Base-by-base conservation (phyloP, 2,888 invertebrate genomes). In the Andrena trimmerana region DNA sequence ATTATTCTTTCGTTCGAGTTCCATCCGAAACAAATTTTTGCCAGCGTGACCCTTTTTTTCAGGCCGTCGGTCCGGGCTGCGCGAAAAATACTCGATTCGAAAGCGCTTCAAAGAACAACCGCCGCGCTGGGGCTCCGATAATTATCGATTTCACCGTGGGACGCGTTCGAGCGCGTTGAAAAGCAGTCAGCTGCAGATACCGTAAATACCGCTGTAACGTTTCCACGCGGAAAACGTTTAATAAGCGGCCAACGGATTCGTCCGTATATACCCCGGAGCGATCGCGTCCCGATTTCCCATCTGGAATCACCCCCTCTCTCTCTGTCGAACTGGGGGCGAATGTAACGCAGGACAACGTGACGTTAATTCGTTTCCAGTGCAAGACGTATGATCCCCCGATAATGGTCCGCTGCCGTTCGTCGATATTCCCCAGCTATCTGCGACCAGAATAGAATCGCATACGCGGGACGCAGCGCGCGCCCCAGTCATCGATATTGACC, bases 321-420 rank as follows among this genome's bases (percentile, higher is more conserved):
- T 71, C 65, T 48, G 69, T 77, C 69, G n/a, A 48, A 31, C 76
- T 20, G 70, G 31, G 75, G 52, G 50, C 66, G 72, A 78, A 78
- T 66, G 74, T 78, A 78, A 80, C 83, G 78, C 72, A 57, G 66
- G 79, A 59, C 79, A 88, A 77, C 86, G 69, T 81, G 86, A 88
- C 88, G 83, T 88, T 86, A 88, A 88, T 88, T 85, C 85, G 86
- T 88, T 86, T 85, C 85, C 73, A 68, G 75, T 54, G 79, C 77
- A 83, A 88, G 85, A 88, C 86, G 88, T 86, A 88, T 75, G 88
- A 85, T 85, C 80, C 80, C 73, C 75, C 85, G 83, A 88, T 88
- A 88, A 86, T 87, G 81, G 79, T 48, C 63, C 65, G 73, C 29
- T 70, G 54, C 59, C 36, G 33, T 54, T 74, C 69, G 48, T 57